phyloP scores from a whole-genome alignment of 1,140 invertebrate genomes.

The Rhyacophila brunnea region DNA sequence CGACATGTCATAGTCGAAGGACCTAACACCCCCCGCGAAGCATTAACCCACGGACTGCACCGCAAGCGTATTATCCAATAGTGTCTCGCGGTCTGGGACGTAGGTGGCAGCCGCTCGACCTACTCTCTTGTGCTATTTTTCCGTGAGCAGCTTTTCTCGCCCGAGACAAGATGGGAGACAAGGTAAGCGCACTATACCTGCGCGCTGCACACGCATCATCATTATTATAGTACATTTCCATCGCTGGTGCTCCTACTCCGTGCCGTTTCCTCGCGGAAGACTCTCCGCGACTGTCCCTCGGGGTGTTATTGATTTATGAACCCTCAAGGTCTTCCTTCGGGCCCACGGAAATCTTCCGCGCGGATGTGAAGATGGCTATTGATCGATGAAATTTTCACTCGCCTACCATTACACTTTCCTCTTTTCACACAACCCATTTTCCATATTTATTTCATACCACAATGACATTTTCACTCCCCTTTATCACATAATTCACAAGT shows the following conservation, averaged over 20 bases:
- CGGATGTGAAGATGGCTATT: constrained; percentile 11
- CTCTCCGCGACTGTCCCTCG: not conserved
- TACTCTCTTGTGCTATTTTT: constrained; percentile 45
- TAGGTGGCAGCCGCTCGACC: constrained; percentile 48
- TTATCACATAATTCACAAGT: no score
- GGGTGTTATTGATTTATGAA: constrained; percentile 13
- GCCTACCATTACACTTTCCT: no score
- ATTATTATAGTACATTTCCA: no score
- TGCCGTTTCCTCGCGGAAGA: not conserved
- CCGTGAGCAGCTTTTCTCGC: constrained; percentile 48
- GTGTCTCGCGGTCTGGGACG: constrained; percentile 43
- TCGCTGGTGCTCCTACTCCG: no score
- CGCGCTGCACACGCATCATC: no score
- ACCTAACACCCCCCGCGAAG: constrained; percentile 6
- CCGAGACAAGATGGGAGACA: constrained; percentile 38
- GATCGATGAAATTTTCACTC: no score
- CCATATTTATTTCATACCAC: no score
- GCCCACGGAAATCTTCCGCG: not conserved
- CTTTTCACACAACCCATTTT: no score
- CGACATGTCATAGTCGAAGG: constrained; percentile 15
- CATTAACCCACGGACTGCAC: constrained; percentile 45
- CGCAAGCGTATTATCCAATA: constrained; percentile 50
- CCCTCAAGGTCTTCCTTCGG: constrained; percentile 18
- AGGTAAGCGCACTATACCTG: constrained; percentile 10
- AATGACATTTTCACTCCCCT: no score